A percentile compares a stretch with the other conserved stretches of the same genome.
phyloP scores from a whole-genome alignment of 2,888 invertebrate genomes.

The Artemia sinica region DNA sequence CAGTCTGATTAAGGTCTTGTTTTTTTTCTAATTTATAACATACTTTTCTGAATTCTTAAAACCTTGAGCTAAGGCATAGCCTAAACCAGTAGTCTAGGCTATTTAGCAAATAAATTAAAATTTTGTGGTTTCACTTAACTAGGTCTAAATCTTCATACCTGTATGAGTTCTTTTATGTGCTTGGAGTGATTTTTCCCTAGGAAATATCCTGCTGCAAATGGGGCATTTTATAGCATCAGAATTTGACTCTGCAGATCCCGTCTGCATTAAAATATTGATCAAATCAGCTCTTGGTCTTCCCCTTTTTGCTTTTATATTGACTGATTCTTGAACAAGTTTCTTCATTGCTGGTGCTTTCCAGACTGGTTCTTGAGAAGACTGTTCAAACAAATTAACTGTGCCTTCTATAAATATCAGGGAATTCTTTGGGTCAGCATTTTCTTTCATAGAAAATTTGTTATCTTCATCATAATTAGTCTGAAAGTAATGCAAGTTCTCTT shows the following conservation, averaged over 20 bases:
- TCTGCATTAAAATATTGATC: constrained; percentile 46
- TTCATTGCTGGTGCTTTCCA: constrained; percentile 3
- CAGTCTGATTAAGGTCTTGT: too few species aligned
- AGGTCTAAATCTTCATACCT: constrained; percentile 29
- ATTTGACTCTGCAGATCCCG: constrained; percentile 48
- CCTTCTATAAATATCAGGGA: not conserved
- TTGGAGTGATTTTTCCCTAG: constrained; percentile 54
- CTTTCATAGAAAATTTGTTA: not conserved
- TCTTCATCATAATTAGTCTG: not conserved
- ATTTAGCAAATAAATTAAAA: too few species aligned
- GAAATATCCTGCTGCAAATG: constrained; percentile 52
- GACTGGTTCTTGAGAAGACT: not conserved
- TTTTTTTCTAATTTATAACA: too few species aligned
- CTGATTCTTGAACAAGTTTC: not conserved
- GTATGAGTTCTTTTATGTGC: constrained; percentile 48
- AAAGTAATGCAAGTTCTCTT: too few species aligned
- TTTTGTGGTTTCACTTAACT: too few species aligned
- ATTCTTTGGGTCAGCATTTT: not conserved
- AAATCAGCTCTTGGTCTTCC: constrained; percentile 54
- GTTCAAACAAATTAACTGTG: not conserved
- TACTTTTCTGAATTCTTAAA: too few species aligned
- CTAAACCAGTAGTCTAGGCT: too few species aligned
- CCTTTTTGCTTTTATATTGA: constrained; percentile 30
- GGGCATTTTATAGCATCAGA: constrained; percentile 44
- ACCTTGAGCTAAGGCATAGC: too few species aligned